phyloP scores from a whole-genome alignment of 2,888 invertebrate genomes.

The Patella pellucida region DNA sequence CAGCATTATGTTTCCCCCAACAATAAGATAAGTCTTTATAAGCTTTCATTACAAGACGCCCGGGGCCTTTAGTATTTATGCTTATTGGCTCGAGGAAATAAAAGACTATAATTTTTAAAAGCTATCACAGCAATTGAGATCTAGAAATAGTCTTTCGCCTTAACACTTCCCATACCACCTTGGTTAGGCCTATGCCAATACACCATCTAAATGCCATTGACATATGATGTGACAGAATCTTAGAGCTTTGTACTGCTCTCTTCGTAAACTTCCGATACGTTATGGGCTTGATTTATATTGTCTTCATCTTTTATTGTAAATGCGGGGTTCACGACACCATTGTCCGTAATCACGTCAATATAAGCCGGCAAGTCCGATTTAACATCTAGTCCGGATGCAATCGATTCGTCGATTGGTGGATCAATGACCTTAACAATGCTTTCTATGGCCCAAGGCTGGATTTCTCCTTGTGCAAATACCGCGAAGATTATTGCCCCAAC shows the following conservation, averaged over 20 bases:
- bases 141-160: background rate
- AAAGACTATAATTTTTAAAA: too few relatives aligned
- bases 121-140: too few relatives aligned
- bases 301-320: background rate
- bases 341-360: background rate
- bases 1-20: too few relatives aligned
- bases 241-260: background rate
- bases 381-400: background rate
- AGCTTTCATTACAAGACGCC: too few relatives aligned
- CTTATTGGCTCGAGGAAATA: too few relatives aligned
- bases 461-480: slow-evolving; percentile 59
- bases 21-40: too few relatives aligned
- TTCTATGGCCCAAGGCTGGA: slow-evolving; percentile 44
- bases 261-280: background rate
- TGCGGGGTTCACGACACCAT: background rate
- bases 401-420: background rate
- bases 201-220: background rate
- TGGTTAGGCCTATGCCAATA: background rate
- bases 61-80: too few relatives aligned
- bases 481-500: slow-evolving; percentile 67
- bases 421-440: background rate
- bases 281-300: too few relatives aligned
- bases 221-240: background rate
- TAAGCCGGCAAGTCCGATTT: background rate
- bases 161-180: background rate